Percentiles rank a stretch among this genome's conserved stretches.
Evolutionary conservation across 1,140 invertebrate genomes (phyloP).

Genomic region (Macrotrachela quadricornifera): DNA sequence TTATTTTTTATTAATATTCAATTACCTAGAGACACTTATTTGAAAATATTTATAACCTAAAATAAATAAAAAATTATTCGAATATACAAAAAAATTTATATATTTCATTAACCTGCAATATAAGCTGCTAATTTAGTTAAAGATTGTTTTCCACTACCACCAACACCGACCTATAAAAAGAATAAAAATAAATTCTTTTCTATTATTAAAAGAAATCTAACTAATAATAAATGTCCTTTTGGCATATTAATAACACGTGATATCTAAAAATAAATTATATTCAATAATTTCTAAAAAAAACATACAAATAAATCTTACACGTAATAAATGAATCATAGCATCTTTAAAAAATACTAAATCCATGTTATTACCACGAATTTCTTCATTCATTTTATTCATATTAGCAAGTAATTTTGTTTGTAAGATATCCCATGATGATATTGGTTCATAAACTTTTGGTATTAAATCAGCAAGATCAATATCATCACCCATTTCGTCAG

Average conservation of each 20-base stretch:
- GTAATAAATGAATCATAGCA: constrained; percentile 76
- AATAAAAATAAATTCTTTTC: constrained; percentile 53
- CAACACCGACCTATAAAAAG: constrained; percentile 61
- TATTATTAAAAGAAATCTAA: constrained; percentile 12
- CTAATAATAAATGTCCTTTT: constrained; percentile 51
- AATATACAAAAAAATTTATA: too few species aligned
- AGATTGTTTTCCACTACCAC: constrained; percentile 73
- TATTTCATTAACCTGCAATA: constrained; percentile 49
- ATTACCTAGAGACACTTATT: constrained; percentile 53
- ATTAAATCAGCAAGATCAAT: too few species aligned
- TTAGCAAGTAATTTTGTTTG: not conserved
- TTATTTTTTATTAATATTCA: too few species aligned
- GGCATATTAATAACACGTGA: constrained; percentile 74
- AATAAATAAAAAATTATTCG: constrained; percentile 56
- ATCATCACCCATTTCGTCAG: too few species aligned
- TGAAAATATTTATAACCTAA: constrained; percentile 67
- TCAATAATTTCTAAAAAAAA: too few species aligned
- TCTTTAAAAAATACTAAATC: constrained; percentile 51
- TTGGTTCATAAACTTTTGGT: too few species aligned
- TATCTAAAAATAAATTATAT: constrained; percentile 33
- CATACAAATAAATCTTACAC: constrained; percentile 67
- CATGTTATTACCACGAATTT: constrained; percentile 30
- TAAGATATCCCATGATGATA: too few species aligned
- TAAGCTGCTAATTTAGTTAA: constrained; percentile 65
- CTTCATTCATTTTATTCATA: constrained; percentile 21